A percentile compares a stretch with the other conserved stretches of the same genome.
Evolutionary conservation across 1,140 invertebrate species (phyloP).

Genomic region (Magallana ariakensis): DNA sequence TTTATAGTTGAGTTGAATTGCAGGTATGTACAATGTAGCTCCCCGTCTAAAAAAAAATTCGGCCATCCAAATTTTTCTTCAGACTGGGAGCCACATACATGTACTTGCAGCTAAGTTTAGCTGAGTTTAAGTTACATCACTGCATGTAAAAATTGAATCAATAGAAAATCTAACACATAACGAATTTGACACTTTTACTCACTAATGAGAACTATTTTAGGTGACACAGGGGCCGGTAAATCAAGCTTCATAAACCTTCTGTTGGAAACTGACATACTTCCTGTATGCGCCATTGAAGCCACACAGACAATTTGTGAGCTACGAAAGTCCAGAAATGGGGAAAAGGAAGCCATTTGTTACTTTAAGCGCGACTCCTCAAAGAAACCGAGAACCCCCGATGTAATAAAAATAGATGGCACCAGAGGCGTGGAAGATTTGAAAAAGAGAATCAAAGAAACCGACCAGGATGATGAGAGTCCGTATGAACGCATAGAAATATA

Average conservation of each 20-base stretch:
- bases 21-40: too few relatives aligned
- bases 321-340: constrained; percentile 53
- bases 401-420: constrained; percentile 12
- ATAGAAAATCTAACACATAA: too few relatives aligned
- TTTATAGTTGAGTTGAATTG: too few relatives aligned
- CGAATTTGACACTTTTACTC: too few relatives aligned
- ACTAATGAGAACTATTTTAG: constrained; percentile 48
- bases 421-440: constrained; percentile 40
- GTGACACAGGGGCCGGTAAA: constrained; percentile 70
- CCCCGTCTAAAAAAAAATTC: too few relatives aligned
- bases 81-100: too few relatives aligned
- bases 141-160: too few relatives aligned
- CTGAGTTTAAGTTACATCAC: too few relatives aligned
- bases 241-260: constrained; percentile 70
- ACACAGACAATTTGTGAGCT: constrained; percentile 70
- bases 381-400: constrained; percentile 16
- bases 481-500: constrained; percentile 67
- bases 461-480: constrained; percentile 61
- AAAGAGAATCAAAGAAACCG: constrained; percentile 46
- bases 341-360: constrained; percentile 59
- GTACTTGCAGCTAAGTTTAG: too few relatives aligned
- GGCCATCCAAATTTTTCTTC: too few relatives aligned
- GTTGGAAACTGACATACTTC: constrained; percentile 64
- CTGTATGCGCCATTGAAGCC: constrained; percentile 63
- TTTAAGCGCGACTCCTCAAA: background rate